Evolutionary conservation across 2,113 vertebrate genomes (phyloP).

Genomic region (Zosterops lateralis): DNA sequence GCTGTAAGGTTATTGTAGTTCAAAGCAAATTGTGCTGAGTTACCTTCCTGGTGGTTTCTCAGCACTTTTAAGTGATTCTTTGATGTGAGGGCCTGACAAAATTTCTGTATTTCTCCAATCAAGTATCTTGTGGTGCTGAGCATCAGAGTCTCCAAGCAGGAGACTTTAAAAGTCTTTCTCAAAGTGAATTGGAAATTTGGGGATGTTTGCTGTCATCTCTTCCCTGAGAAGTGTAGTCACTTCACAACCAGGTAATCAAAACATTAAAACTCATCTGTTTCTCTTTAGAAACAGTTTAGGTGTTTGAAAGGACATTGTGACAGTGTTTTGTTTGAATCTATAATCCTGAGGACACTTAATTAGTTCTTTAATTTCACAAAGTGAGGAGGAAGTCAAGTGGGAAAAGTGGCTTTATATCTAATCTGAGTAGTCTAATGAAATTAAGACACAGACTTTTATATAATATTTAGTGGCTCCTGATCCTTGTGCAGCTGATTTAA

Average conservation of each 20-base stretch:
- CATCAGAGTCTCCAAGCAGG: background rate
- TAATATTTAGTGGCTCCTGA: background rate
- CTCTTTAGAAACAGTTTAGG: background rate
- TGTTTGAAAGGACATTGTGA: background rate
- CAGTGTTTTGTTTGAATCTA: background rate
- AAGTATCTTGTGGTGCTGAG: accelerated
- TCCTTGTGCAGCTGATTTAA: background rate
- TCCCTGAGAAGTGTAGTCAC: background rate
- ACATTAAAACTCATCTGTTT: accelerated
- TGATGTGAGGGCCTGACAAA: background rate
- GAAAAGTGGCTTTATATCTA: background rate
- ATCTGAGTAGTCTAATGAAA: background rate
- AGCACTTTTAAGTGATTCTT: accelerated
- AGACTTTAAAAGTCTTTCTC: background rate
- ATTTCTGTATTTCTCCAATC: background rate
- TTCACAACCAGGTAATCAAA: background rate
- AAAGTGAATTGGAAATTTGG: background rate
- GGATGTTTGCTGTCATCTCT: too few species aligned
- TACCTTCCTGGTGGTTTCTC: background rate
- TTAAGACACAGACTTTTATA: accelerated
- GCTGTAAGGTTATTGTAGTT: background rate
- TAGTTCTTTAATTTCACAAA: background rate
- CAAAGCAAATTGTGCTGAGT: background rate
- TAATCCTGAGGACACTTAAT: background rate
- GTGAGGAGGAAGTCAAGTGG: background rate